Evolutionary conservation across 2,113 vertebrate genomes (phyloP).

Genomic region (Petrocephalus microphthalmus): DNA sequence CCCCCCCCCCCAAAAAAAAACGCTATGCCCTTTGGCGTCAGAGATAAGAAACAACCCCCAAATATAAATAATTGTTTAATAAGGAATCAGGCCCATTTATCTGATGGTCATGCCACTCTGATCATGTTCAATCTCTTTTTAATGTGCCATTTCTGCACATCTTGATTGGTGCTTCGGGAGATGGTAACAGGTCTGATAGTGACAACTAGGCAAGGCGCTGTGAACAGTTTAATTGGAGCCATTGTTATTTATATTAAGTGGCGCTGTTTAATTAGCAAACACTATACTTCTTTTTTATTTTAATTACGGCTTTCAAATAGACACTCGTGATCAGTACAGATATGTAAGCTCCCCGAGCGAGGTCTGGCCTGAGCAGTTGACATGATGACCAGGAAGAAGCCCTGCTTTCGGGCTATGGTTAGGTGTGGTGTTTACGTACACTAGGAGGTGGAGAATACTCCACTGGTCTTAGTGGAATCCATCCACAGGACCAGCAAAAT

Average conservation of each 20-base stretch:
- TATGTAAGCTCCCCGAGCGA: neutral
- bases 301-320: constrained; percentile 20
- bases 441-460: neutral
- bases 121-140: constrained; percentile 42
- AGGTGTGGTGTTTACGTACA: neutral
- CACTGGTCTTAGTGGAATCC: neutral
- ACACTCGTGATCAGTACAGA: neutral
- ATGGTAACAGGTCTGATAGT: constrained; percentile 31
- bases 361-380: neutral
- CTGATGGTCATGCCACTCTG: constrained; percentile 32
- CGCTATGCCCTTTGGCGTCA: neutral
- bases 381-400: neutral
- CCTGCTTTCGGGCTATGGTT: neutral
- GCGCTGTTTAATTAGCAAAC: constrained; percentile 28
- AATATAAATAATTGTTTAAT: constrained; percentile 34
- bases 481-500: neutral
- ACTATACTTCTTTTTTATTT: constrained; percentile 19
- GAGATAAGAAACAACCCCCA: neutral
- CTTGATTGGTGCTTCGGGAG: constrained; percentile 31
- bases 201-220: constrained; percentile 26
- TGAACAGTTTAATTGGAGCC: constrained; percentile 34
- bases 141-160: constrained; percentile 33
- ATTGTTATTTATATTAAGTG: constrained; percentile 35
- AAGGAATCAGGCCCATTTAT: constrained; percentile 37
- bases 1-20: neutral